phyloP scores from a whole-genome alignment of 2,888 invertebrate genomes.

The Loripinus fragilis region DNA sequence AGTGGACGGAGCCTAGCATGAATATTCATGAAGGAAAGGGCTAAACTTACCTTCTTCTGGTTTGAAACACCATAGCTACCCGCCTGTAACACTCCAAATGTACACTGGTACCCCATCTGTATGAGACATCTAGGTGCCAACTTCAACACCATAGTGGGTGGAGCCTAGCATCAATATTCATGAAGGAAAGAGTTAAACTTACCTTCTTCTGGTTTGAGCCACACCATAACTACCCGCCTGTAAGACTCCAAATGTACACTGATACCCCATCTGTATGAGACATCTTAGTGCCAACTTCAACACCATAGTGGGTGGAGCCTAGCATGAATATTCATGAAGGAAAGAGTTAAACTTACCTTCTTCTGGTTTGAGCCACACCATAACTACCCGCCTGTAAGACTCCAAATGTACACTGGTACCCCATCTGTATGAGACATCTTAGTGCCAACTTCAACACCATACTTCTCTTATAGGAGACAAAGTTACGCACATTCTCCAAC shows the following conservation, averaged over 20 bases:
- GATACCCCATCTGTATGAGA: conserved; percentile 92
- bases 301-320: too few species aligned
- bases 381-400: conserved; percentile 94
- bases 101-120: conserved; percentile 94
- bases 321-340: too few species aligned
- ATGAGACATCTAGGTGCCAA: conserved; percentile 90
- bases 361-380: conserved; percentile 92
- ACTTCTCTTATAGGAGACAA: conserved; percentile 91
- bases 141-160: conserved; percentile 90
- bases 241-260: conserved; percentile 93
- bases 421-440: conserved; percentile 91
- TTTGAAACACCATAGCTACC: conserved; percentile 94
- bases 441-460: conserved; percentile 92
- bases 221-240: conserved; percentile 94
- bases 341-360: conserved; percentile 87
- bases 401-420: conserved; percentile 94
- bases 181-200: too few species aligned
- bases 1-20: too few species aligned
- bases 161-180: too few species aligned
- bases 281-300: conserved; percentile 91
- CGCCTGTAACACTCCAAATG: conserved; percentile 93
- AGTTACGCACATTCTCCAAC: conserved; percentile 93
- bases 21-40: too few species aligned
- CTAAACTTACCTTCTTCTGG: too few species aligned
- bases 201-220: conserved; percentile 91